Evolutionary conservation across 2,888 invertebrate species (phyloP).

Genomic region (Stegophylla sp.): DNA sequence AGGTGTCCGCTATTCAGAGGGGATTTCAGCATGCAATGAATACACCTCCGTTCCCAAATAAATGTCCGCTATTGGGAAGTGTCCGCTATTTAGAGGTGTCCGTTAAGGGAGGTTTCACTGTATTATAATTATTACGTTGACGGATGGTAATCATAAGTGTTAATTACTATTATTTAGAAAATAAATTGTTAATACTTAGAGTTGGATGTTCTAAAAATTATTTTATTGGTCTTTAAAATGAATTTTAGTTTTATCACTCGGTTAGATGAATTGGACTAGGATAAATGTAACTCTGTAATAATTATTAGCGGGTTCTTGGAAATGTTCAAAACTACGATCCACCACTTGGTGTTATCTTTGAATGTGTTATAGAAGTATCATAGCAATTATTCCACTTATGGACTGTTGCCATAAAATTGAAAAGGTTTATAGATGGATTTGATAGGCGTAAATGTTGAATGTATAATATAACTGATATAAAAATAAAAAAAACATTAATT

Average conservation of each 20-base stretch:
- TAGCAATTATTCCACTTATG: not conserved
- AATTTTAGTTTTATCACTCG: not conserved
- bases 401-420: conserved; percentile 3
- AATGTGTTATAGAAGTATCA: not conserved
- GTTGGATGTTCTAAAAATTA: no score
- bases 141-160: no score
- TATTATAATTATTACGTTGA: no score
- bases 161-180: no score
- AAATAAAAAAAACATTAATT: not conserved
- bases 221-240: no score
- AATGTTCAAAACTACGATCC: not conserved
- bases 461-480: not conserved
- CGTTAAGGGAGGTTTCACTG: no score
- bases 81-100: no score
- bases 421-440: not conserved
- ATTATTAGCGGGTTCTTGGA: not conserved
- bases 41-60: no score
- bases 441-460: not conserved
- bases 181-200: no score
- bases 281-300: not conserved
- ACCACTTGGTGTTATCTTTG: not conserved
- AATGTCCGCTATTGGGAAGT: no score
- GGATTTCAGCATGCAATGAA: no score
- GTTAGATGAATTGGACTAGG: not conserved
- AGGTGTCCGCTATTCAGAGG: no score